Conservation (phyloP, 2,888 invertebrate genomes). For the Sinelater perroti region DNA sequence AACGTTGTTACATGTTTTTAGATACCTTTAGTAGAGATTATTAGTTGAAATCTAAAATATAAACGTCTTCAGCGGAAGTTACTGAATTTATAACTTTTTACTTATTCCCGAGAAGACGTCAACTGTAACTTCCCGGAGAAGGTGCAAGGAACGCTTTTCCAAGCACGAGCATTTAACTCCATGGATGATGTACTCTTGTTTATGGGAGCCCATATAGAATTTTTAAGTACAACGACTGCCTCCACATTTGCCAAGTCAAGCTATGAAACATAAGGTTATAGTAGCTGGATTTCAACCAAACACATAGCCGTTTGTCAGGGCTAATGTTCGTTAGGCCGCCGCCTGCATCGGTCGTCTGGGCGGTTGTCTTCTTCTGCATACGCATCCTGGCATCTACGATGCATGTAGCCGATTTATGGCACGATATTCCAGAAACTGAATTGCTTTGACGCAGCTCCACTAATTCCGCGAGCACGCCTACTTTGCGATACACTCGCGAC, state of each 20-base stretch:
- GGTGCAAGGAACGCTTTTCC: neutral
- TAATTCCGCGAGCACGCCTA: conserved; percentile 54
- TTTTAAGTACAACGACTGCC: conserved; percentile 39
- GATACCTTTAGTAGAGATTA: too few relatives aligned
- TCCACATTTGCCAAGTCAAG: conserved; percentile 53
- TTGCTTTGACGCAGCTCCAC: conserved; percentile 48
- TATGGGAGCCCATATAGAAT: conserved; percentile 35
- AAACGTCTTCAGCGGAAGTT: too few relatives aligned
- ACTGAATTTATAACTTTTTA: too few relatives aligned
- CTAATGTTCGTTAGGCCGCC: conserved; percentile 54
- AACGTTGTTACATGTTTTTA: too few relatives aligned
- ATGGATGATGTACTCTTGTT: conserved; percentile 31
- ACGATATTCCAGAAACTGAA: conserved; percentile 50
- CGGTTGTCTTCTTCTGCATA: conserved; percentile 49
- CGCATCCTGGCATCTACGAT: conserved; percentile 41
- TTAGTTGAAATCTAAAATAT: too few relatives aligned
- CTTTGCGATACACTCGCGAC: conserved; percentile 46
- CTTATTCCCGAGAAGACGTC: too few relatives aligned
- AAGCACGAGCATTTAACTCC: conserved; percentile 26
- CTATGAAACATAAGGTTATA: conserved; percentile 60
- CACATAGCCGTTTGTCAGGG: conserved; percentile 61
- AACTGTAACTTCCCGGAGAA: neutral
- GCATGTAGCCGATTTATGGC: conserved; percentile 51
- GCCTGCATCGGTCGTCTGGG: conserved; percentile 44
- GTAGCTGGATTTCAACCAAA: conserved; percentile 62